Base-by-base conservation (phyloP, 2,113 vertebrate genomes). In the Gymnarchus niloticus region DNA sequence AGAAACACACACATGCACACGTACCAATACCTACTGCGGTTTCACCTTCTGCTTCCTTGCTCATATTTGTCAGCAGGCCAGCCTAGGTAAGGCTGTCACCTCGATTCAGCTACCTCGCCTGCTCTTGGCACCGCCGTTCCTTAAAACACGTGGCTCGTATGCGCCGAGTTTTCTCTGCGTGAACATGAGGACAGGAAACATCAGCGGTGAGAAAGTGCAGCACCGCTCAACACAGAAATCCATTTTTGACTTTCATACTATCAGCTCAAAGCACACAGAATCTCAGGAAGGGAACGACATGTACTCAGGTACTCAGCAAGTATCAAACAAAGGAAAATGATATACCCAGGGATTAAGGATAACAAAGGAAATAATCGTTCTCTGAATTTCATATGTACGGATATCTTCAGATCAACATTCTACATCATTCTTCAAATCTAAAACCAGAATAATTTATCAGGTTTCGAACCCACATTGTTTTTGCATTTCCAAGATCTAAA, bases 61-160 rank as follows among this genome's bases (percentile, higher is more conserved):
- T 49, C 49, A 46, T 51, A 46, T 46, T 52, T 52, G 49, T 54
- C 49, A 81, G n/a, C 25, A 81, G n/a, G 41, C 78, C 78, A 54
- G 49, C 78, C 12, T 46, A 81, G 78, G 78, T 81, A 52, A 81
- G 76, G 76, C 44, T 78, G 76, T 78, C 76, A 78, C 41, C 76
- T 48, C 76, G 37, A 12, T n/a, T 78, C 23, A n/a, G 76, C 23
- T 78, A n/a, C 73, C 41, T 33, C 0, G 33, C 25, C 41, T 37
- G 37, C 69, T 44, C 21, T n/a, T 9, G 73, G 73, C 73, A 7
- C 23, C 8, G 14, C 23, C 23, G 3, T 48, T 23, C n/a, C 44
- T 3, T 5, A n/a, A 78, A 48, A 37, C 44, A 37, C 76, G 6
- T 48, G 76, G 76, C 44, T 48, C 21, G 23, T 37, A 37, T 78